A percentile compares a stretch with the other conserved stretches of the same genome.
Evolutionary conservation across 2,797 vertebrate species (phyloP).

Genomic region (Scolopax bukidnonensis): DNA sequence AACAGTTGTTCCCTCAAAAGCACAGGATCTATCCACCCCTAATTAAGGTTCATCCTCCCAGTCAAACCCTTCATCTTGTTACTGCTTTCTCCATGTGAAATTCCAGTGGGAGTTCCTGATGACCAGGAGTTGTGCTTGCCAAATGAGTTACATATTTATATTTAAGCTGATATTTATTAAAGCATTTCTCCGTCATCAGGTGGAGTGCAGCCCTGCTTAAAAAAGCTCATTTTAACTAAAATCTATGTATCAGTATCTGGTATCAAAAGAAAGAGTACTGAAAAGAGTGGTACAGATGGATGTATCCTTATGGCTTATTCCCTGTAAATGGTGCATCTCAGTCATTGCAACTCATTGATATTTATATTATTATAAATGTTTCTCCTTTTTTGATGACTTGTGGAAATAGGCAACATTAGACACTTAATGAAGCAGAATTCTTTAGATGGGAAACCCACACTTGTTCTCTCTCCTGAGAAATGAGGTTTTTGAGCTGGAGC

Average conservation of each 20-base stretch:
- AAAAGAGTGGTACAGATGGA: not conserved
- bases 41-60: not conserved
- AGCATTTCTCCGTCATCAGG: not conserved
- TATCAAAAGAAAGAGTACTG: not conserved
- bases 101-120: not conserved
- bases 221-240: not conserved
- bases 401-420: not conserved
- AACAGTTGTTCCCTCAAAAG: not conserved
- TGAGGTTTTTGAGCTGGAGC: not conserved
- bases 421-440: slow-evolving; percentile 10
- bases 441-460: not conserved
- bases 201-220: not conserved
- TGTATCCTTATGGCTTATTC: not conserved
- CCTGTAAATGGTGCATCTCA: not conserved
- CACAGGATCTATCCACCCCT: not conserved
- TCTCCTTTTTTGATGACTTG: not conserved
- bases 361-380: not conserved
- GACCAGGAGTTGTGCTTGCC: not conserved
- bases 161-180: not conserved
- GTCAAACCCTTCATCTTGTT: not conserved
- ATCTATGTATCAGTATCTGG: not conserved
- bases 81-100: not conserved
- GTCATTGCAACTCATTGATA: not conserved
- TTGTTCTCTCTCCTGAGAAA: not conserved
- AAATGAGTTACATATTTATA: not conserved